Percentiles rank a stretch among this genome's conserved stretches.
These are phyloP conservation scores for Caiman crocodilus DNA, from an alignment of 2,797 vertebrate species.

Conservation along the genomic window DNA sequence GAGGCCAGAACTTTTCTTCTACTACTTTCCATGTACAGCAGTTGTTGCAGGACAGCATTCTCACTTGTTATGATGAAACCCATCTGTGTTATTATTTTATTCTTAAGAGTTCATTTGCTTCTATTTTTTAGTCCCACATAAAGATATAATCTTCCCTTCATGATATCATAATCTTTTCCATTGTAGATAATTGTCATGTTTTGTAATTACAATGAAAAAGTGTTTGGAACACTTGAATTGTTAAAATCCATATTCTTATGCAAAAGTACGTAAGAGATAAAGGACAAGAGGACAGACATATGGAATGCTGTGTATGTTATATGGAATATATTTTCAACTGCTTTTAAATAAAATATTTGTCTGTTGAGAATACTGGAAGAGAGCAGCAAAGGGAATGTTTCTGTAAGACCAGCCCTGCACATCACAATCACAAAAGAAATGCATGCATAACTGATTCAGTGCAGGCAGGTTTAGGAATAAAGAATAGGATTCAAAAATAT, in stretches of 20 bases:
- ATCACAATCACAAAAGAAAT: background rate
- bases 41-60: accelerated
- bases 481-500: background rate
- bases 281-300: background rate
- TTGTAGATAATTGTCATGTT: background rate
- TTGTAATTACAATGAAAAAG: background rate
- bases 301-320: background rate
- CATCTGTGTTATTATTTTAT: background rate
- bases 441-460: background rate
- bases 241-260: background rate
- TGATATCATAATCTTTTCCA: background rate
- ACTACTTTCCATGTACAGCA: too few relatives aligned
- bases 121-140: background rate
- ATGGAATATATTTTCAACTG: background rate
- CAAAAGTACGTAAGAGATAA: background rate
- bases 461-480: background rate
- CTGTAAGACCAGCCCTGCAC: background rate
- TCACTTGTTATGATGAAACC: background rate
- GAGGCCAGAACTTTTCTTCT: too few relatives aligned
- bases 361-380: background rate
- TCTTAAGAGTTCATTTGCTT: background rate
- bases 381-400: background rate
- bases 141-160: background rate
- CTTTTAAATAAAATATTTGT: background rate
- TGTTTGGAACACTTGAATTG: background rate